Conservation (phyloP, 2,888 invertebrate species). For the Cryptops parisi region DNA sequence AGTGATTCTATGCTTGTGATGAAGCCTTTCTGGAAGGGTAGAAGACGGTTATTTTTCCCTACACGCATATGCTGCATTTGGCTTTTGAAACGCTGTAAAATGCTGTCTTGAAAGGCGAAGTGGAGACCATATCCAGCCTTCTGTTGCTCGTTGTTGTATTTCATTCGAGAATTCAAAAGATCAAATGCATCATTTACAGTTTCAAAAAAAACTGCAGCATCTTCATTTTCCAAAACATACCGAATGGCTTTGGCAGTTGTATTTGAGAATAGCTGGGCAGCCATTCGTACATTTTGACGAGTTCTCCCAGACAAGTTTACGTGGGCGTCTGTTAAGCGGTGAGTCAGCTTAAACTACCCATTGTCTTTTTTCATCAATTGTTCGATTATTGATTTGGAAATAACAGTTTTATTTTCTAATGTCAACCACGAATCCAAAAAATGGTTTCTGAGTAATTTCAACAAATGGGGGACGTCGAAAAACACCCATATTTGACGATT, state of each 20-base stretch:
- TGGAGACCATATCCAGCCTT: background rate
- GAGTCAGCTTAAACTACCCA: background rate
- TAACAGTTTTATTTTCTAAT: background rate
- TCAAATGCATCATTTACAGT: background rate
- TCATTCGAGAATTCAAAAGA: conserved; percentile 6
- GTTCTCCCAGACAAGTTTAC: background rate
- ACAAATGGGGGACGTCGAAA: conserved; percentile 5
- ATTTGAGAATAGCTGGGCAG: background rate
- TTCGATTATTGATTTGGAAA: background rate
- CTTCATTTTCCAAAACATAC: background rate
- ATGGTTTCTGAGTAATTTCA: conserved; percentile 7
- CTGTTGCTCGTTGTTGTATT: background rate
- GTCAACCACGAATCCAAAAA: conserved; percentile 2
- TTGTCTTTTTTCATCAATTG: background rate
- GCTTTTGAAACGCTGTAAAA: background rate
- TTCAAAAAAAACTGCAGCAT: background rate
- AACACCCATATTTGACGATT: conserved; percentile 1
- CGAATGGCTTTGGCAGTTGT: background rate
- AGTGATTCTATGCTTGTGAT: background rate
- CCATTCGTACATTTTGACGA: background rate
- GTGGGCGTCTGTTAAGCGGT: conserved; percentile 6
- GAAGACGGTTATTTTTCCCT: background rate
- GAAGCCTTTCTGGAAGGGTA: conserved; percentile 7
- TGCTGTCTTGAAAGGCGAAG: background rate
- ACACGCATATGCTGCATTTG: background rate